A percentile compares a stretch with the other conserved stretches of the same genome.
phyloP scores from a whole-genome alignment of 2,797 vertebrate genomes.

The Sitta carolinensis region DNA sequence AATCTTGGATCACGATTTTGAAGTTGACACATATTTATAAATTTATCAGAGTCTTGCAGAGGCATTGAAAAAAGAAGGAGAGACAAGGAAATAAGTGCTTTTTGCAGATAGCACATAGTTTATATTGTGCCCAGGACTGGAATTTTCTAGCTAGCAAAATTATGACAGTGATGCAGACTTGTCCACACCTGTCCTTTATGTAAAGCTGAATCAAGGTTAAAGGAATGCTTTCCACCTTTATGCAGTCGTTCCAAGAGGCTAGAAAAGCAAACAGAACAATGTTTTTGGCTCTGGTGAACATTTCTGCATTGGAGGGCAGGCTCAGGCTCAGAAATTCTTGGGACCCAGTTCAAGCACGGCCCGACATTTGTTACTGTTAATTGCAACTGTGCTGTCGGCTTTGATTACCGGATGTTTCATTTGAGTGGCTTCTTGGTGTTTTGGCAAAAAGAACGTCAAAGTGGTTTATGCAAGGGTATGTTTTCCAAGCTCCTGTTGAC shows the following conservation, averaged over 20 bases:
- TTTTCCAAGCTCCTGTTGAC: conserved; percentile 38
- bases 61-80: neutral
- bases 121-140: neutral
- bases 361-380: conserved; percentile 48
- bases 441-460: conserved; percentile 47
- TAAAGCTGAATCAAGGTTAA: conserved; percentile 43
- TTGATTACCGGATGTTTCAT: conserved; percentile 56
- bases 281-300: conserved; percentile 19
- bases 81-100: neutral
- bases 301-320: conserved; percentile 22
- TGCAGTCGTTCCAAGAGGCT: neutral
- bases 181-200: conserved; percentile 35
- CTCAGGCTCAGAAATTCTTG: conserved; percentile 54
- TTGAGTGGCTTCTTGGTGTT: conserved; percentile 46
- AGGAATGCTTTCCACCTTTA: conserved; percentile 44
- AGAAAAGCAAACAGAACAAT: conserved; percentile 15
- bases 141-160: conserved; percentile 43
- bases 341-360: conserved; percentile 49
- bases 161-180: conserved; percentile 38
- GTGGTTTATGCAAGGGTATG: conserved; percentile 26
- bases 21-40: neutral
- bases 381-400: conserved; percentile 39
- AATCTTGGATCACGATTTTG: neutral
- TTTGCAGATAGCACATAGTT: conserved; percentile 12
- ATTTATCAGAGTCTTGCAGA: conserved; percentile 10